Evolutionary conservation across 1,140 invertebrate species (phyloP), one percentile per base, ranked within the genome.

Genomic region (Drosophila erecta): DNA sequence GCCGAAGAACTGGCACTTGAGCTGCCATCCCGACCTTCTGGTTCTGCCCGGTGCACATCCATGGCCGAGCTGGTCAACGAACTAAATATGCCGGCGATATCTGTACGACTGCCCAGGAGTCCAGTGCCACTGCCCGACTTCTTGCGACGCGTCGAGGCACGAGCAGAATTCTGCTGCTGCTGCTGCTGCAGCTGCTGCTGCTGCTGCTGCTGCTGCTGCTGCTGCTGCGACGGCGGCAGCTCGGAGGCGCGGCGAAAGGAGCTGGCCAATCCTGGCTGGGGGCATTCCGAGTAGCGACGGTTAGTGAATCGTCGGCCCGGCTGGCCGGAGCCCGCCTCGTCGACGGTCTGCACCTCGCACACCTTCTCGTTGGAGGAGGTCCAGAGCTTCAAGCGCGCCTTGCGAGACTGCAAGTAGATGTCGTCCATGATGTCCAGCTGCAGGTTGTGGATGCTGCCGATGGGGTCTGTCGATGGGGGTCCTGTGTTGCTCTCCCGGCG

Each of bases 351-450:
- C 1, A 97, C 95, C 90, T 97, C 96, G 87, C 96, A 96, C 1
- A 97, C 95, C 64, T 95, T 95, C 90, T 97, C 96, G 61, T 94
- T 95, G 51, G 95, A 95, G 3, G 96, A 96, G 49, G 95, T 96
- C 95, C 96, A 97, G 84, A 97, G 94, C 92, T 96, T 96, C 93
- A 97, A 95, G 44, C 92, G 90, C 2, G 91, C 96, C 93, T 97
- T 97, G 41, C 95, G 93, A 1, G 95, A 95, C 87, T 96, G 96
- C 20, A 97, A 95, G 20, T 83, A 83, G 38, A 97, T 97, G 81
- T 97, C 96, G 77, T 97, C 96, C 96, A 97, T 97, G 60, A 97
- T 97, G 80, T 97, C 96, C 58, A 97, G 92, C 79, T 97, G 96
- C 17, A 97, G 93, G 90, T 97, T 97, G 85, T 96, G 96, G 14